Percentiles rank a stretch among this genome's conserved stretches.
Evolutionary conservation across 2,888 invertebrate genomes (phyloP).

Genomic region (Zhuqinia jingwanae): DNA sequence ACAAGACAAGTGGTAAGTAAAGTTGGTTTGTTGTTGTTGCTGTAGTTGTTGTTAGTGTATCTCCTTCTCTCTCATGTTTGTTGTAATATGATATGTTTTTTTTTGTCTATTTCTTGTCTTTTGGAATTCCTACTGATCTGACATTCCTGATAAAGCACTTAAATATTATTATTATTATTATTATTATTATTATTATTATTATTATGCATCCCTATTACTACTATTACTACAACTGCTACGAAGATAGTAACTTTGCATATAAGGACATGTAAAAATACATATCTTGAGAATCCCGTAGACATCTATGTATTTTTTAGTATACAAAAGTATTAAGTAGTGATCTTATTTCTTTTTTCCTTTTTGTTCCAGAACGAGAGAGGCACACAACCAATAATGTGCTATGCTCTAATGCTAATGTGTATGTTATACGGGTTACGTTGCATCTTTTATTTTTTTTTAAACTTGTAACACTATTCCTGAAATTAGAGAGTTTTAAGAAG

Average conservation of each 20-base stretch:
- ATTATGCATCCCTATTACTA: no score
- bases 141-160: background rate
- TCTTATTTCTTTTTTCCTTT: background rate
- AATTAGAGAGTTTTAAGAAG: slow-evolving; percentile 13
- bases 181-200: no score
- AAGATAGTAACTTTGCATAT: no score
- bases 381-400: slow-evolving; percentile 35
- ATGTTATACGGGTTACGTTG: no score
- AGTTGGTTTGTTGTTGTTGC: background rate
- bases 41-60: background rate
- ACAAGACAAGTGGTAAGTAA: slow-evolving; percentile 1
- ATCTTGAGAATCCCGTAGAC: background rate
- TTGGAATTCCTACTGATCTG: slow-evolving; percentile 40
- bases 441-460: slow-evolving; percentile 14
- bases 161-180: no score
- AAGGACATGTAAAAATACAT: slow-evolving; percentile 37
- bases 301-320: slow-evolving; percentile 31
- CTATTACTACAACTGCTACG: no score
- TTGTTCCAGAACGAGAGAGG: no score
- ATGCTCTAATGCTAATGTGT: no score
- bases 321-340: background rate
- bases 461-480: slow-evolving; percentile 24
- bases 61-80: background rate
- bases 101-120: no score
- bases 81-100: slow-evolving; percentile 31